Base-by-base conservation (phyloP, 2,888 invertebrate species). In the Mactromeris polynyma region DNA sequence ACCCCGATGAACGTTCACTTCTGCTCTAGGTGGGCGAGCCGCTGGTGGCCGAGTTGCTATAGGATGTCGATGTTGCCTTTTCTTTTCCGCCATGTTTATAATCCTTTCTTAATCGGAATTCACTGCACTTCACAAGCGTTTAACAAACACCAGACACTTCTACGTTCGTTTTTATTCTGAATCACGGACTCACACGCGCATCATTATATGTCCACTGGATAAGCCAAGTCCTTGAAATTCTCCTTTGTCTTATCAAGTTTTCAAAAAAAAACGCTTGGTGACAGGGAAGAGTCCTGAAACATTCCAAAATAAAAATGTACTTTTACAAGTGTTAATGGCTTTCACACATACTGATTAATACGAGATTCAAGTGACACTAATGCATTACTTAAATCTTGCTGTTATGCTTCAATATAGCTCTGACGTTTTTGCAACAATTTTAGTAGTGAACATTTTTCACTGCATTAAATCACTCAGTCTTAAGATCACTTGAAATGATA, bases 1-100 rank as follows among this genome's bases (percentile, higher is more conserved):
- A 0, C 89, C 87, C 14, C 88, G 85, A 17, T 91, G 85, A 3
- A 93, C 89, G 21, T 91, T 90, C 77, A 94, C 85, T 69, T 94
- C 93, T 21, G 93, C 91, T 46, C 94, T 87, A 0, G 94, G 87
- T 6, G 92, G 92, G 3, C 88, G 87, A 19, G 81, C 83, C 51
- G 58, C 82, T 6, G 93, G 93, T 36, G 86, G 85, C 19, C 90
- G 82, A 11, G 77, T 89, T 2, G 90, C 91, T 21, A 90, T 83
- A 2, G 91, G 92, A 51, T 91, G 91, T 1, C 89, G 89, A 42
- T 87, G 83, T 4, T 82, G 82, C 19, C 40, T 21, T n/a, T 73
- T 36, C 9, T 26, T 40, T 2, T 40, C 42, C 42, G 79, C 26
- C 79, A 79, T 79, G 3, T 79, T 26, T 26, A 9, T 64, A 11